Conservation (phyloP, 2,888 invertebrate species). For the Brenthis daphne region DNA sequence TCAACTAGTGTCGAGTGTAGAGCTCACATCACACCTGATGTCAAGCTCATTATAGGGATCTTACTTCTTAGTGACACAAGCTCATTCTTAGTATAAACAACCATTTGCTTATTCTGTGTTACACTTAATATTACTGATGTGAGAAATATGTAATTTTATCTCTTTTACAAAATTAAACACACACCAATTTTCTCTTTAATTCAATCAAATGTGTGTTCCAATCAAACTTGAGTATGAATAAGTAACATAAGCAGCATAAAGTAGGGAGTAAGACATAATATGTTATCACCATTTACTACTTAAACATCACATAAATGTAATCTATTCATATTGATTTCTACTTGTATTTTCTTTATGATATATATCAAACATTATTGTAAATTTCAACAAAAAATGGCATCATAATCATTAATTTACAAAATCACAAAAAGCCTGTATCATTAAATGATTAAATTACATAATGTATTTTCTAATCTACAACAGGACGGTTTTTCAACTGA, state of each 20-base stretch:
- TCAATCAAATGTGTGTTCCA: too few species aligned
- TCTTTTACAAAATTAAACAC: too few species aligned
- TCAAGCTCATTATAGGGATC: constrained; percentile 5
- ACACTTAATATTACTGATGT: not conserved
- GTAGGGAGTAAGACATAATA: not conserved
- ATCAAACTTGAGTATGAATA: not conserved
- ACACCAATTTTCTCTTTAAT: too few species aligned
- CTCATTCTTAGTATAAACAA: constrained; percentile 17
- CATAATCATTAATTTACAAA: constrained; percentile 19
- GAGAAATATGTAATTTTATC: too few species aligned
- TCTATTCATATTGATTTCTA: not conserved
- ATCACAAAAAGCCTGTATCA: constrained; percentile 37
- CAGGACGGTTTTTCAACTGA: constrained; percentile 70
- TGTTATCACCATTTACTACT: not conserved
- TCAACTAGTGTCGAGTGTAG: constrained; percentile 35
- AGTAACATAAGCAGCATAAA: constrained; percentile 6
- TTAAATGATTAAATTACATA: constrained; percentile 41
- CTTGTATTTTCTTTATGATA: not conserved
- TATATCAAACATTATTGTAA: constrained; percentile 1
- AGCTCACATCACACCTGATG: constrained; percentile 13
- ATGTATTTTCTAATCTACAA: constrained; percentile 56
- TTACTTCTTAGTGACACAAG: constrained; percentile 7
- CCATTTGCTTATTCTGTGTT: constrained; percentile 8
- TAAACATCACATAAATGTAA: not conserved
- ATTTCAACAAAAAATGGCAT: constrained; percentile 1